These are phyloP conservation scores for Zeugodacus cucurbitae DNA, from an alignment of 1,140 invertebrate species.

Conservation along the genomic window DNA sequence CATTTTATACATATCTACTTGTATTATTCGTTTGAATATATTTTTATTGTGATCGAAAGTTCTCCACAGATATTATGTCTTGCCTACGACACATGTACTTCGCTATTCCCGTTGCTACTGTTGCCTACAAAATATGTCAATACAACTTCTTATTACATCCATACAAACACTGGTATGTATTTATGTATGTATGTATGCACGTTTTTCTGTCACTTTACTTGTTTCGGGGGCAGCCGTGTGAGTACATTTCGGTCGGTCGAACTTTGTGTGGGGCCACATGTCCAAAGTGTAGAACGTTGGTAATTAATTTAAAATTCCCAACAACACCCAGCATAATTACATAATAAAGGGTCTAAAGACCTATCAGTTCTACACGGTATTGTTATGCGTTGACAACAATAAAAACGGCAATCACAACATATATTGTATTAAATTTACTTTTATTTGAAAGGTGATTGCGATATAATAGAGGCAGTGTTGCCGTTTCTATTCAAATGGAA, in stretches of 20 bases:
- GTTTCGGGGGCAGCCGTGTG: slow-evolving; percentile 3
- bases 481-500: too few relatives aligned
- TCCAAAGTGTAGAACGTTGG: slow-evolving; percentile 47
- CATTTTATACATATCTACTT: not conserved
- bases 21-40: not conserved
- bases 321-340: slow-evolving; percentile 58
- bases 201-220: not conserved
- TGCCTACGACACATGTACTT: not conserved
- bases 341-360: slow-evolving; percentile 64
- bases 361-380: slow-evolving; percentile 53
- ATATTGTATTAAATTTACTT: not conserved
- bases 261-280: slow-evolving; percentile 60
- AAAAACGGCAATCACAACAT: slow-evolving; percentile 38
- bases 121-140: not conserved
- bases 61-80: not conserved
- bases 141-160: not conserved
- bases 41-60: not conserved
- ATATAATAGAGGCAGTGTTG: too few relatives aligned
- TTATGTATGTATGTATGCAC: not conserved
- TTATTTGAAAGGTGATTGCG: not conserved
- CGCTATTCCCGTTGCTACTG: not conserved
- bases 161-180: not conserved
- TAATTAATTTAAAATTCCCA: slow-evolving; percentile 64
- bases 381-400: slow-evolving; percentile 44
- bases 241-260: not conserved